Conservation (phyloP, 2,797 vertebrate species). For the Knipowitschia caucasica region DNA sequence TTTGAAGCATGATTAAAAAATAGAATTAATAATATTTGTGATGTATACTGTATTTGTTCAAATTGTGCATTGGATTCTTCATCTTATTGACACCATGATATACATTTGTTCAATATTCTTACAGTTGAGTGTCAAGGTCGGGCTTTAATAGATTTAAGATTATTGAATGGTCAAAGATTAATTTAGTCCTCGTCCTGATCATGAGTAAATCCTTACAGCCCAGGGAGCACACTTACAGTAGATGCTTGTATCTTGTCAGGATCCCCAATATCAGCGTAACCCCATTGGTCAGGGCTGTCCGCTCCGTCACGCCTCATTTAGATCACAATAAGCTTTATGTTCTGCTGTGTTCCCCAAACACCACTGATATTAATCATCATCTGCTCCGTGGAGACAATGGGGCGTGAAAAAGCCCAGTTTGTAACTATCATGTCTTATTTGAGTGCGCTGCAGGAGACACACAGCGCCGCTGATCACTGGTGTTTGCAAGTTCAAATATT, state of each 20-base stretch:
- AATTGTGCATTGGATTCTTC: no score
- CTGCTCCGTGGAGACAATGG: conserved; percentile 25
- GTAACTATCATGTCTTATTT: conserved; percentile 47
- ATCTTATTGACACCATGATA: no score
- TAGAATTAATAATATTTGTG: no score
- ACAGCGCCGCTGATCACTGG: not conserved
- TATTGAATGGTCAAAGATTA: no score
- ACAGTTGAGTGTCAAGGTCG: no score
- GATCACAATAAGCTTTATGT: conserved; percentile 54
- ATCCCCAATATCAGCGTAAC: conserved; percentile 32
- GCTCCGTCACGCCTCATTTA: conserved; percentile 61
- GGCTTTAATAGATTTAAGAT: no score
- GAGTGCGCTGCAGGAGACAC: conserved; percentile 16
- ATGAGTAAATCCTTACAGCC: no score
- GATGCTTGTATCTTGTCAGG: conserved; percentile 6
- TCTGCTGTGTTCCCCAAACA: conserved; percentile 36
- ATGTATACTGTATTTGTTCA: no score
- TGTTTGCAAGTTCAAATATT: conserved; percentile 3
- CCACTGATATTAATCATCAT: conserved; percentile 61
- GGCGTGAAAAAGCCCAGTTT: conserved; percentile 15
- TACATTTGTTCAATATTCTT: no score
- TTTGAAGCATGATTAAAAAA: no score
- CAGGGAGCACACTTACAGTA: conserved; percentile 3
- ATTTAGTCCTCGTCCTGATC: no score
- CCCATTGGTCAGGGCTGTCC: conserved; percentile 58